Conservation (phyloP, 2,113 vertebrate genomes). For the Cyprinodon brontotheroides region DNA sequence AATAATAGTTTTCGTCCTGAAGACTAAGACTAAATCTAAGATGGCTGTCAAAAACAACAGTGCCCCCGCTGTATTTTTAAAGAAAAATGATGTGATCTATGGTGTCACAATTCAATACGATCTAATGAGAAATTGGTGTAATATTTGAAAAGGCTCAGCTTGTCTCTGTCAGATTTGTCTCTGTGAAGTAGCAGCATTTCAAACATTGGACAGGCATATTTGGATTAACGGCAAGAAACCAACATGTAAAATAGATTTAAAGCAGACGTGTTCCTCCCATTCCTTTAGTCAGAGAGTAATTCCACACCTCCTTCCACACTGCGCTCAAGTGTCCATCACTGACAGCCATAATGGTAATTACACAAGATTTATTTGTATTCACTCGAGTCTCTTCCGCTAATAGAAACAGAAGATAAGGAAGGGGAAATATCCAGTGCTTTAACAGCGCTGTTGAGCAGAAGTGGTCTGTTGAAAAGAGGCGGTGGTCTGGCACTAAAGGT, state of each 20-base stretch:
- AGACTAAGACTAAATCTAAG: too few species aligned
- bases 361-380: conserved; percentile 62
- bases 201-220: background rate
- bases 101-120: too few species aligned
- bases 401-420: conserved; percentile 30
- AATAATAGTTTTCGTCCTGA: too few species aligned
- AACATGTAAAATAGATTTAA: conserved; percentile 11
- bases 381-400: conserved; percentile 41
- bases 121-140: too few species aligned
- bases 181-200: background rate
- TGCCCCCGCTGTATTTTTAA: too few species aligned
- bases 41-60: too few species aligned
- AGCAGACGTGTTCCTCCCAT: conserved; percentile 33
- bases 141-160: too few species aligned
- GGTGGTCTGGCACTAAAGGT: conserved; percentile 65
- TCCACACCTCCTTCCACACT: conserved; percentile 48
- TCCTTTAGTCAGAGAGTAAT: conserved; percentile 40
- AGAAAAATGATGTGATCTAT: too few species aligned
- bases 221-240: background rate
- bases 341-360: conserved; percentile 66
- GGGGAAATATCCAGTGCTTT: conserved; percentile 36
- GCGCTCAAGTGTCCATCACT: conserved; percentile 53
- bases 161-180: too few species aligned
- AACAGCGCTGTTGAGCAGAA: conserved; percentile 43
- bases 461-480: conserved; percentile 32